Base-by-base conservation (phyloP, 2,888 invertebrate genomes). In the Phortica okadai region DNA sequence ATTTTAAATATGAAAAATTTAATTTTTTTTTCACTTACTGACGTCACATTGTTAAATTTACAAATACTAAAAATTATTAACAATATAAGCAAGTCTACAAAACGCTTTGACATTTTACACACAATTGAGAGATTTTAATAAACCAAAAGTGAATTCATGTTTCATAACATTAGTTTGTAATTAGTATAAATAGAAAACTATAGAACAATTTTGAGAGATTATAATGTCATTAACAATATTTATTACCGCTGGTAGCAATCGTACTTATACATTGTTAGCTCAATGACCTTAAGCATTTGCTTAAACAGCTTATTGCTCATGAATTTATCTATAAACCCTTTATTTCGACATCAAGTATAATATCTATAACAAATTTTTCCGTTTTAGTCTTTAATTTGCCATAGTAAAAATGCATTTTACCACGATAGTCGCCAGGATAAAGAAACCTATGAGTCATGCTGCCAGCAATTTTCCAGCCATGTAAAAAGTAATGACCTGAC, bases 341-440 rank as follows among this genome's bases (percentile, higher is more conserved):
- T n/a, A 59, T 3, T 16, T 73, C 73, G 2, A 33, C 7, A 25
- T 42, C 16, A 8, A 58, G 41, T n/a, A 42, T 8, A 8, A 66
- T 5, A 41, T 66, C 66, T 10, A n/a, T 33, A 6, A 66, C 74
- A 21, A 66, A 25, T 1, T 54, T 5, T 41, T 74, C 66, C 11
- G 11, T 50, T 50, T 59, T 59, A 6, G 21, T 77, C 7, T 33
- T 72, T 1, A 42, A 42, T 14, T 62, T 59, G 16, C 72, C 77
- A 56, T 64, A 74, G 56, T 72, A 74, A 7, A 21, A 72, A 64
- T 76, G 33, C 0, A 59, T 70, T 42, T 64, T 77, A 2, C 74
- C 21, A 42, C 69, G 76, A 73, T 80, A 80, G 62, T 78, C 74
- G 3, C 80, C 78, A 3, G 75, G 50, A 58, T 75, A 74, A 2